Evolutionary conservation across 2,113 vertebrate genomes (phyloP), one percentile per base, ranked within the genome.

Genomic region (Edolisoma coerulescens): DNA sequence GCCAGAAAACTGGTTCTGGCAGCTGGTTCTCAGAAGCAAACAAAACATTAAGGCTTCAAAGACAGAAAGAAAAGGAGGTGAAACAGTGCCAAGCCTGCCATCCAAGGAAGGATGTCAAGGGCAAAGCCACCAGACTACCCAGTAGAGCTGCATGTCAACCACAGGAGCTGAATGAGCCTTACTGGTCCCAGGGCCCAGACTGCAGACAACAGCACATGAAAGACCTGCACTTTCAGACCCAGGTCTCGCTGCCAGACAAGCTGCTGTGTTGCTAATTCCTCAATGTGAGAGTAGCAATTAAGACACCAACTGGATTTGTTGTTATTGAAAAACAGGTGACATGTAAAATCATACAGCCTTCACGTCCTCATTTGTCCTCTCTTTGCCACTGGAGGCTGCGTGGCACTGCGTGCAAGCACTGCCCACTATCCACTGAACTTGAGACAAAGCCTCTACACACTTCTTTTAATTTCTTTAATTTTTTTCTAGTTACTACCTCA

Each of bases 161-260:
- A 33, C n/a, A 35, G 44, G 32, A 73, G 54, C 41, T 50, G 35
- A 87, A 75, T 8, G 7, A 64, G n/a, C 22, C 74, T 67, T 30
- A 80, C 8, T 0, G 0, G 59, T 44, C 15, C 39, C 60, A 54
- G 35, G 32, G 22, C 24, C 18, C 26, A 57, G 12, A 42, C n/a
- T 33, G 32, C 50, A 87, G n/a, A 19, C 37, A 26, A 35, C 8
- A 47, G 24, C 24, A n/a, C 16, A 4, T 5, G 20, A 77, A 87
- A 78, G 0, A 67, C 49, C 10, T 49, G 16, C 32, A 26, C 32
- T 49, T 69, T 77, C 50, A 52, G 47, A 59, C 10, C 2, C 5
- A 6, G 33, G 19, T 18, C 44, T n/a, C 5, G 2, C 32, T 37
- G n/a, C 33, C 28, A 44, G 45, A 64, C 41, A 76, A 50, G 54